phyloP scores from a whole-genome alignment of 1,140 invertebrate species.

The Uloborus diversus region DNA sequence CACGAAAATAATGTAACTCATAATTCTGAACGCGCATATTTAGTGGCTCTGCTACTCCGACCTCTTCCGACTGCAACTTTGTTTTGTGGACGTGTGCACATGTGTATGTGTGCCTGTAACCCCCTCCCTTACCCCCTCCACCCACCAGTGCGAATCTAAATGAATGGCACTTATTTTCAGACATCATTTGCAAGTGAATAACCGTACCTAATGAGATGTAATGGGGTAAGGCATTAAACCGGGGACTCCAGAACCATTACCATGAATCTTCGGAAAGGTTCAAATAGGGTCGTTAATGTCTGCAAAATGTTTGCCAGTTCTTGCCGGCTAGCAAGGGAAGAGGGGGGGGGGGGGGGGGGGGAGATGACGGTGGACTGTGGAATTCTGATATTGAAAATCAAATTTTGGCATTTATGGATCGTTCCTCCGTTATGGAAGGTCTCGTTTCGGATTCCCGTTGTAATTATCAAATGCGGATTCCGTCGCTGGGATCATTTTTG shows the following conservation, averaged over 20 bases:
- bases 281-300: conserved; percentile 27
- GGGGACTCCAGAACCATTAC: conserved; percentile 7
- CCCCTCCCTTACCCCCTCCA: not conserved
- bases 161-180: conserved; percentile 29
- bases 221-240: conserved; percentile 15
- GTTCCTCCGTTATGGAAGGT: no score
- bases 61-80: conserved; percentile 13
- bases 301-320: conserved; percentile 4
- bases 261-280: conserved; percentile 5
- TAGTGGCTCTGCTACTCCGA: not conserved
- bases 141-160: conserved; percentile 4
- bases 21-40: conserved; percentile 37
- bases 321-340: not conserved
- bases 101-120: not conserved
- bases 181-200: conserved; percentile 38
- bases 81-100: conserved; percentile 16
- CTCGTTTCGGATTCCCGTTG: no score
- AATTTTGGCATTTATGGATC: conserved; percentile 16
- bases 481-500: no score
- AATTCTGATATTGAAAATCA: conserved; percentile 41
- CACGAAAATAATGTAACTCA: conserved; percentile 30
- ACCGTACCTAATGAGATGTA: conserved; percentile 39
- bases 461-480: no score
- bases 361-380: not conserved
- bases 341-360: not conserved